phyloP scores from a whole-genome alignment of 2,113 vertebrate species.

The Boleophthalmus pectinirostris region DNA sequence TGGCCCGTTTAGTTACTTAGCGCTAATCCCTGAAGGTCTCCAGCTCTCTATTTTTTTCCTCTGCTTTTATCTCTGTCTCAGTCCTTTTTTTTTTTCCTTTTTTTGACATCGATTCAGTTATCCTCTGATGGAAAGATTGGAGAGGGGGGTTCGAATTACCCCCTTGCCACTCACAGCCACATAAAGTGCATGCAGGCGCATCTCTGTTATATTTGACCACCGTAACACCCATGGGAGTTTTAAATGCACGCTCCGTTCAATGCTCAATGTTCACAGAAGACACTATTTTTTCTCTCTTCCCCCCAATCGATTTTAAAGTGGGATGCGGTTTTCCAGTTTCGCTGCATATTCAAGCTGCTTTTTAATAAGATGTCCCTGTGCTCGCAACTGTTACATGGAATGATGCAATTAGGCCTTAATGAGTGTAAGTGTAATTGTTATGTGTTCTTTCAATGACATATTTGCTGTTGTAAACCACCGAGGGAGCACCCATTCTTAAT shows the following conservation, averaged over 20 bases:
- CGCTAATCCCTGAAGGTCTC: conserved; percentile 70
- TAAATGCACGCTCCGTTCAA: conserved; percentile 36
- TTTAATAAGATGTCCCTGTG: conserved; percentile 37
- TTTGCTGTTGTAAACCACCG: conserved; percentile 65
- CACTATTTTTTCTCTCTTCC: background rate
- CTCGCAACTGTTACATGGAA: conserved; percentile 35
- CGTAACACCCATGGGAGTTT: conserved; percentile 38
- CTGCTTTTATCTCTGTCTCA: conserved; percentile 47
- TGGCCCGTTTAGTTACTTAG: conserved; percentile 77
- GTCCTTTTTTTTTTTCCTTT: conserved; percentile 24
- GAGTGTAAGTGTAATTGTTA: conserved; percentile 66
- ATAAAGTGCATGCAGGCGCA: conserved; percentile 27
- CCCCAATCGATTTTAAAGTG: background rate
- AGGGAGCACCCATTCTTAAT: conserved; percentile 55
- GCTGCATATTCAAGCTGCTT: conserved; percentile 12
- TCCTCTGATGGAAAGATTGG: conserved; percentile 60
- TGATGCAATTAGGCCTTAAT: conserved; percentile 69
- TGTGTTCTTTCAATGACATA: conserved; percentile 68
- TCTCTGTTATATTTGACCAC: conserved; percentile 36
- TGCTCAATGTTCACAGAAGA: conserved; percentile 12
- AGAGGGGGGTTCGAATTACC: conserved; percentile 53
- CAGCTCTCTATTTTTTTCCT: conserved; percentile 30
- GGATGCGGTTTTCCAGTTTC: conserved; percentile 5
- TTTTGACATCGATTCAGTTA: conserved; percentile 59
- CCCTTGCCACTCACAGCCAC: conserved; percentile 33